Conservation (phyloP, 2,113 vertebrate genomes). For the Puntigrus tetrazona region DNA sequence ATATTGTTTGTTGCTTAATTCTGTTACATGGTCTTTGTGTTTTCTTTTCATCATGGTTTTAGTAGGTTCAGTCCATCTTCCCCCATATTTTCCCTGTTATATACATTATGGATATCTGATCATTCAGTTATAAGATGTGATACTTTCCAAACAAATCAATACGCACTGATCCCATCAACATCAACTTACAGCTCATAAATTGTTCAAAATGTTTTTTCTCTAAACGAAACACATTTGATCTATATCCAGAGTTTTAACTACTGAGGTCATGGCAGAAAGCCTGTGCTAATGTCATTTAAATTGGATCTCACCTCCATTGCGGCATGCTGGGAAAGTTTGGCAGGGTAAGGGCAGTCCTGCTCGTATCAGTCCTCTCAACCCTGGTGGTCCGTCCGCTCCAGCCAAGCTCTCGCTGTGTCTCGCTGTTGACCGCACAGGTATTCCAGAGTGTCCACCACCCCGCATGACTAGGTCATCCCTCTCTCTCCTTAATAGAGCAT, state of each 20-base stretch:
- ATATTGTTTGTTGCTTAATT: neutral
- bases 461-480: conserved; percentile 74
- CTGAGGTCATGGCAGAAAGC: conserved; percentile 1
- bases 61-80: neutral
- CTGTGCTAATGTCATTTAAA: neutral
- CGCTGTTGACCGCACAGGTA: conserved; percentile 81
- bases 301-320: conserved; percentile 81
- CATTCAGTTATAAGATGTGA: neutral
- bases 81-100: neutral
- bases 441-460: conserved; percentile 74
- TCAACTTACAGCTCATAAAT: neutral
- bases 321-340: conserved; percentile 89
- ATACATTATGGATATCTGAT: neutral
- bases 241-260: neutral
- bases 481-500: conserved; percentile 75
- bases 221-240: neutral
- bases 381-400: conserved; percentile 70
- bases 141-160: neutral
- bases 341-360: conserved; percentile 83
- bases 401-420: conserved; percentile 74
- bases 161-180: neutral
- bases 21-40: neutral
- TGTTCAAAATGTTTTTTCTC: neutral
- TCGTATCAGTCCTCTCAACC: conserved; percentile 79
- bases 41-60: neutral